Evolutionary conservation across 2,113 vertebrate species (phyloP).

Genomic region (Pluvialis apricaria): DNA sequence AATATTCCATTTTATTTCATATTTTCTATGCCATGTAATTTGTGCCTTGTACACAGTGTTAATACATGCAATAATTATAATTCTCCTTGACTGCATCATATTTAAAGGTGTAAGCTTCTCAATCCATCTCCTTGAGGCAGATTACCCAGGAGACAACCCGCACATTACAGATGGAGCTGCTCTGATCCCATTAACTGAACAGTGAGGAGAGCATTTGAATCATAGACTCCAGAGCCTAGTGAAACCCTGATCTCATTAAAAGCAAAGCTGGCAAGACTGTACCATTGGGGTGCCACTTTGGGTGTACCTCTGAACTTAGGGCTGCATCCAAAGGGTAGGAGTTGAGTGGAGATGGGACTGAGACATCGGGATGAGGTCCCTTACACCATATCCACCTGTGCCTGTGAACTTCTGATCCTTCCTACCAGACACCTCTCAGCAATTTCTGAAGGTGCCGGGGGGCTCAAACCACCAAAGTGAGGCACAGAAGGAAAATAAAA

Average conservation of each 20-base stretch:
- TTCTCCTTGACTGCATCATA: slow-evolving; percentile 71
- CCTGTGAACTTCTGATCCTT: slow-evolving; percentile 33
- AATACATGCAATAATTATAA: slow-evolving; percentile 73
- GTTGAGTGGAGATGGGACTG: not conserved
- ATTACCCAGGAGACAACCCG: slow-evolving; percentile 65
- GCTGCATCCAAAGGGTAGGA: not conserved
- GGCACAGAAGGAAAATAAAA: slow-evolving; percentile 50
- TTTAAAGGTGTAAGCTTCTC: slow-evolving; percentile 70
- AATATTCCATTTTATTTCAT: slow-evolving; percentile 25
- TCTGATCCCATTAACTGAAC: slow-evolving; percentile 70
- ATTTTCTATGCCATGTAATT: slow-evolving; percentile 51
- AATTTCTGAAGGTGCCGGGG: not conserved
- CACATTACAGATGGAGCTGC: slow-evolving; percentile 60
- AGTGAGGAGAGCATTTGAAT: slow-evolving; percentile 54
- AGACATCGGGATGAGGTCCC: not conserved
- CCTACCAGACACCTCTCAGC: slow-evolving; percentile 11
- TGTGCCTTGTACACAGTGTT: slow-evolving; percentile 43
- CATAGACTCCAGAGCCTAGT: slow-evolving; percentile 56
- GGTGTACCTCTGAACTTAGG: slow-evolving; percentile 34
- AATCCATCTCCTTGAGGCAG: slow-evolving; percentile 66
- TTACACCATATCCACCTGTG: slow-evolving; percentile 3
- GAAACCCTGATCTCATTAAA: slow-evolving; percentile 70
- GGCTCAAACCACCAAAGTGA: slow-evolving; percentile 34
- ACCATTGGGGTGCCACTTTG: slow-evolving; percentile 44
- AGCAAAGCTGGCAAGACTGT: slow-evolving; percentile 29